phyloP scores from a whole-genome alignment of 2,797 vertebrate genomes.

The Leontocebus nigricollis region DNA sequence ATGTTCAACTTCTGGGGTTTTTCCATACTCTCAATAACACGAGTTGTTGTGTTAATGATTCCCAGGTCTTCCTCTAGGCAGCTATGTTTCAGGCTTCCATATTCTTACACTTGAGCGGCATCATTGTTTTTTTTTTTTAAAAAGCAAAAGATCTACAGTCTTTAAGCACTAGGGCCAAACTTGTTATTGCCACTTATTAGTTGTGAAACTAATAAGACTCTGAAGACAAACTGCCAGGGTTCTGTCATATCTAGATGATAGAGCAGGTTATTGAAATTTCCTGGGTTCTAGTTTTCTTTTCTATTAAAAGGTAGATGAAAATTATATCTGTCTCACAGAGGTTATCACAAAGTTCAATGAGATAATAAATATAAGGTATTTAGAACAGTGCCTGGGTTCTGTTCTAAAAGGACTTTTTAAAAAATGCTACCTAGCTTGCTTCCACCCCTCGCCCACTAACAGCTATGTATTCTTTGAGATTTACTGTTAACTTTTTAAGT shows the following conservation, averaged over 20 bases:
- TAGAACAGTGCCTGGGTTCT: not conserved
- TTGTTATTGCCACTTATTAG: not conserved
- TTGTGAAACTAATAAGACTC: not conserved
- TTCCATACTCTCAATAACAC: not conserved
- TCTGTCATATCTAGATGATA: not conserved
- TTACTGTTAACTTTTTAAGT: not conserved
- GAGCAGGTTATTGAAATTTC: conserved; percentile 4
- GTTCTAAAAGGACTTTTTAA: not conserved
- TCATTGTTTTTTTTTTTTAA: not conserved
- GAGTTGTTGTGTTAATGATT: not conserved
- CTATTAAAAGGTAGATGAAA: not conserved
- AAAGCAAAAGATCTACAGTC: not conserved
- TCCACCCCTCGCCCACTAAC: not conserved
- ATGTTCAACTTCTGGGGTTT: not conserved
- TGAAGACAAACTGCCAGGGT: conserved; percentile 10
- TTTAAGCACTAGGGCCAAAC: conserved; percentile 16
- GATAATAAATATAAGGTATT: not conserved
- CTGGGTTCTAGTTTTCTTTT: not conserved
- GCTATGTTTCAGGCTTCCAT: conserved; percentile 7
- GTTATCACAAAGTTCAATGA: conserved; percentile 33
- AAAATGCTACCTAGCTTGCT: not conserved
- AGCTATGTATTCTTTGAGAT: not conserved
- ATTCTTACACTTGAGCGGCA: not conserved
- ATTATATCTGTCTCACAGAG: not conserved
- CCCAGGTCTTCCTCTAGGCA: not conserved